These are phyloP conservation scores for Acomys russatus DNA, from an alignment of 2,797 vertebrate genomes.

Conservation along the genomic window DNA sequence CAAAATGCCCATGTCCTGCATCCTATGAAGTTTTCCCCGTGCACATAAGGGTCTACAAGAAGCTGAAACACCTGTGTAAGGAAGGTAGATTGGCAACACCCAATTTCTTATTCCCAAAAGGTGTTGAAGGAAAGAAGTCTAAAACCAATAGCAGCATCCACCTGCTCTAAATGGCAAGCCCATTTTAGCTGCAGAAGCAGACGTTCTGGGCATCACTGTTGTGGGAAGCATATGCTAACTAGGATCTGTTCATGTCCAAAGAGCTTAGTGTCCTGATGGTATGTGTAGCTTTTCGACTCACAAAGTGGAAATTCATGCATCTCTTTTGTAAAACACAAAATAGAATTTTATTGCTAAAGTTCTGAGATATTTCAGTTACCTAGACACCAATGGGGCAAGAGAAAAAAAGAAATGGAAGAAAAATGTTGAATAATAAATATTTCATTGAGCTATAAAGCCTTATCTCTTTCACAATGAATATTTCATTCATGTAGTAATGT, in stretches of 20 bases:
- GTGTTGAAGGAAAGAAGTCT: not conserved
- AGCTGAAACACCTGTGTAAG: not conserved
- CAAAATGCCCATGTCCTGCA: not conserved
- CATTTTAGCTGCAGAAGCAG: conserved; percentile 71
- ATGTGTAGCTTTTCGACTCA: not conserved
- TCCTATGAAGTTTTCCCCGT: not conserved
- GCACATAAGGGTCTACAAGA: not conserved
- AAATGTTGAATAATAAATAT: conserved; percentile 14
- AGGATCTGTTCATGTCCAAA: conserved; percentile 45
- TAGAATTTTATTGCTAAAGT: not conserved
- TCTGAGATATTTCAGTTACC: not conserved
- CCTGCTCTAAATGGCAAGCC: conserved; percentile 69
- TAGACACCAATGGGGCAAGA: not conserved
- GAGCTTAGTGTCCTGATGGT: conserved; percentile 17
- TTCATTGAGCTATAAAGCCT: not conserved
- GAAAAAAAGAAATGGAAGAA: not conserved
- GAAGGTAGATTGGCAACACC: not conserved
- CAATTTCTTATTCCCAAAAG: conserved; percentile 64
- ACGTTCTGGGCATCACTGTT: conserved; percentile 39
- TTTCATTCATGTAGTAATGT: not conserved
- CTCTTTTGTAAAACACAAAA: conserved; percentile 2
- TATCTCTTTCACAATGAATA: not conserved
- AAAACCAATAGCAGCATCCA: conserved; percentile 60
- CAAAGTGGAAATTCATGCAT: conserved; percentile 39
- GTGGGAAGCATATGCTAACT: conserved; percentile 62